These are phyloP conservation scores for Amblyjoppa fuscipennis DNA, from an alignment of 2,888 invertebrate genomes.

Conservation along the genomic window DNA sequence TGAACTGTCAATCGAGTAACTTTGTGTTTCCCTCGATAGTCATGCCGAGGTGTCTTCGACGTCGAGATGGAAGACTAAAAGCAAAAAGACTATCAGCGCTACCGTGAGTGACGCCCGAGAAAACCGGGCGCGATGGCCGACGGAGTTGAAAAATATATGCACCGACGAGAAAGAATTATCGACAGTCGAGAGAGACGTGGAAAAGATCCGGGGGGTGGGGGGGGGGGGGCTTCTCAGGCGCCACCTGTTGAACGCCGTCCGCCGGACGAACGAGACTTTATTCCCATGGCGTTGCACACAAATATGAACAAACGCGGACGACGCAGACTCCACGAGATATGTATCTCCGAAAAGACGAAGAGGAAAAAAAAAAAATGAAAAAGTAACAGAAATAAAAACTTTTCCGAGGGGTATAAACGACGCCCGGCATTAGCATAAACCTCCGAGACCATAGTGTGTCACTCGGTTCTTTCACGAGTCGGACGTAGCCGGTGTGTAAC, in stretches of 20 bases:
- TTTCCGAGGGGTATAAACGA: slow-evolving; percentile 62
- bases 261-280: neutral
- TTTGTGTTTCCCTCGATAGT: slow-evolving; percentile 19
- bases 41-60: neutral
- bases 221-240: slow-evolving; percentile 33
- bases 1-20: slow-evolving; percentile 62
- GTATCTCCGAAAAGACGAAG: neutral
- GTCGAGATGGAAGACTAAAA: neutral
- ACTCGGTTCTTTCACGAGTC: slow-evolving; percentile 46
- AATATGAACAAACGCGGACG: slow-evolving; percentile 43
- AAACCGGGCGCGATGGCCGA: neutral
- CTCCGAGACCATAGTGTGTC: slow-evolving; percentile 41
- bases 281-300: slow-evolving; percentile 28
- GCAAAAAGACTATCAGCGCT: slow-evolving; percentile 16
- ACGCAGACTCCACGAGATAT: slow-evolving; percentile 32
- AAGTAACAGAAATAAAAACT: slow-evolving; percentile 29
- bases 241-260: slow-evolving; percentile 52
- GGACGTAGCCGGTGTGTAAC: slow-evolving; percentile 56
- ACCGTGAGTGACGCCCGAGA: slow-evolving; percentile 16
- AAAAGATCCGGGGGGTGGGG: neutral
- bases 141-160: slow-evolving; percentile 17
- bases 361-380: slow-evolving; percentile 6
- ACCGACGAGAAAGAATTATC: slow-evolving; percentile 27
- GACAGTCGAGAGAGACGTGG: neutral
- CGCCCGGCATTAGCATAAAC: slow-evolving; percentile 63